A percentile compares a stretch with the other conserved stretches of the same genome.
These are phyloP conservation scores for Pocota personata DNA, from an alignment of 2,888 invertebrate species.

Conservation along the genomic window DNA sequence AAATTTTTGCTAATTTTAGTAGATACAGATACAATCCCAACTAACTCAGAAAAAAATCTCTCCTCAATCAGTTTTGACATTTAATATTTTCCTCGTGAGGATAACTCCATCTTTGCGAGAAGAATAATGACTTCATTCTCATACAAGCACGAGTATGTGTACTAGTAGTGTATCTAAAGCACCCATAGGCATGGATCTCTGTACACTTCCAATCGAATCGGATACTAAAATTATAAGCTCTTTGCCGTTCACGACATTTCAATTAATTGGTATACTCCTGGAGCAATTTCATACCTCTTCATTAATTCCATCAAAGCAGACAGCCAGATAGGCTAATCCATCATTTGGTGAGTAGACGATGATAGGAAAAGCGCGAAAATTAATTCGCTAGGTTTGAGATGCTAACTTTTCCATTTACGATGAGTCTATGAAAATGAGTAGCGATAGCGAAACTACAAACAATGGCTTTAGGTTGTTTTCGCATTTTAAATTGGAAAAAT, in stretches of 20 bases:
- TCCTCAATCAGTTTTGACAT: neutral
- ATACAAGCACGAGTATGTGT: neutral
- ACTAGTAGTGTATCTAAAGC: conserved; percentile 29
- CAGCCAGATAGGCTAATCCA: conserved; percentile 35
- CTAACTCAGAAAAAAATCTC: too few relatives aligned
- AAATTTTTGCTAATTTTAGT: too few relatives aligned
- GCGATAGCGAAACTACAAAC: conserved; percentile 20
- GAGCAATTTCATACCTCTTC: conserved; percentile 69
- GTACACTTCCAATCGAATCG: neutral
- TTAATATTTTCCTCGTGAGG: neutral
- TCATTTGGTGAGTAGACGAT: conserved; percentile 45
- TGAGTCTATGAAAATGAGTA: conserved; percentile 16
- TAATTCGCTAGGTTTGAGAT: conserved; percentile 61
- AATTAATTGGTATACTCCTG: conserved; percentile 69
- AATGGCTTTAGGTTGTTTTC: conserved; percentile 60
- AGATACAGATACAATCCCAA: too few relatives aligned
- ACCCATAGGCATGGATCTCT: neutral
- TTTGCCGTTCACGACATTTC: conserved; percentile 69
- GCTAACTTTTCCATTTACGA: conserved; percentile 54
- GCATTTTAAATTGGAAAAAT: conserved; percentile 39
- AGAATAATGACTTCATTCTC: conserved; percentile 25
- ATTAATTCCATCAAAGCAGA: conserved; percentile 61
- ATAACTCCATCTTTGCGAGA: neutral
- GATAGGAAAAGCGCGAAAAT: conserved; percentile 72
- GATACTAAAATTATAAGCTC: conserved; percentile 35